These are phyloP conservation scores for Cololabis saira DNA, from an alignment of 2,113 vertebrate species.

Conservation along the genomic window DNA sequence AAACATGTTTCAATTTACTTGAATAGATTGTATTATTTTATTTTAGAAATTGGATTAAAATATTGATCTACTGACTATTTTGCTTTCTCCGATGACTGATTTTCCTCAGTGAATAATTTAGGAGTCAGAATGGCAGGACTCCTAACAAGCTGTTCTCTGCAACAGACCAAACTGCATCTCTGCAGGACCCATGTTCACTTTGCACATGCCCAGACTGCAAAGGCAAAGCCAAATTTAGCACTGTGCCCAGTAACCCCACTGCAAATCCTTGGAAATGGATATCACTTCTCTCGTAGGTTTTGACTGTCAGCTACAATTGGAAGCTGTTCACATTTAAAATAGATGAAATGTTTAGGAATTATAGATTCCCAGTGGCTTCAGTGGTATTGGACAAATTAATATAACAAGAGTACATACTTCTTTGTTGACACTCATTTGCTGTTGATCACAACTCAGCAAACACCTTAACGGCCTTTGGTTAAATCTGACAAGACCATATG, in stretches of 20 bases:
- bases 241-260: slow-evolving; percentile 1
- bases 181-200: slow-evolving; percentile 15
- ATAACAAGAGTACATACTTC: too few species aligned
- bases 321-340: too few species aligned
- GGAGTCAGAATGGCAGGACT: slow-evolving; percentile 27
- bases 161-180: slow-evolving; percentile 13
- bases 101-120: slow-evolving; percentile 40
- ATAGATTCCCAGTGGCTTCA: too few species aligned
- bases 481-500: too few species aligned
- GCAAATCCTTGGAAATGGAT: slow-evolving; percentile 10
- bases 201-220: slow-evolving; percentile 44
- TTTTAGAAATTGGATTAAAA: background rate
- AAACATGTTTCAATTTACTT: too few species aligned
- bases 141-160: slow-evolving; percentile 36
- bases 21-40: too few species aligned
- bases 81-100: background rate
- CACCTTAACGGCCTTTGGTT: too few species aligned
- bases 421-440: too few species aligned
- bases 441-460: too few species aligned
- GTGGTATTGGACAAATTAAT: too few species aligned
- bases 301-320: background rate
- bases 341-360: too few species aligned
- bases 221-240: slow-evolving; percentile 21
- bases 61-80: background rate
- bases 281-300: background rate